Conservation (phyloP, 2,797 vertebrate species). For the Gadopsis marmoratus region DNA sequence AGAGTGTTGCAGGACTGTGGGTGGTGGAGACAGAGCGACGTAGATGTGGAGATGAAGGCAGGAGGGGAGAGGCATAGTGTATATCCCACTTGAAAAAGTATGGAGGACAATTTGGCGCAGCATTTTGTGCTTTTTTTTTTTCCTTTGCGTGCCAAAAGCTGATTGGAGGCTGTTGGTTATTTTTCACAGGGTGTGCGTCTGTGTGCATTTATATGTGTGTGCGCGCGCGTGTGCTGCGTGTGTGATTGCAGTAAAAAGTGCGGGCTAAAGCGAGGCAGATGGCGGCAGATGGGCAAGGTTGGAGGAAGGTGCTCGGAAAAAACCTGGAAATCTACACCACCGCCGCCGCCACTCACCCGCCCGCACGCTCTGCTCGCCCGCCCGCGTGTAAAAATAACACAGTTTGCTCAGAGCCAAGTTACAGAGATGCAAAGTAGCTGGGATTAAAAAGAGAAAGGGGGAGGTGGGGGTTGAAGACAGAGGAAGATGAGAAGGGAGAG, state of each 20-base stretch:
- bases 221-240: slow-evolving; percentile 73
- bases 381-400: slow-evolving; percentile 98
- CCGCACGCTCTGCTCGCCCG: slow-evolving; percentile 80
- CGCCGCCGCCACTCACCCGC: slow-evolving; percentile 82
- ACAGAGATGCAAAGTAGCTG: slow-evolving; percentile 90
- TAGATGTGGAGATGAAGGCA: slow-evolving; percentile 75
- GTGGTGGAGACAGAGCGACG: slow-evolving; percentile 67
- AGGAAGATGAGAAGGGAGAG: slow-evolving; percentile 75
- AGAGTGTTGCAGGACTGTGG: slow-evolving; percentile 71
- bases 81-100: slow-evolving; percentile 91
- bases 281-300: slow-evolving; percentile 99
- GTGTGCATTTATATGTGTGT: slow-evolving; percentile 33
- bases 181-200: slow-evolving; percentile 94
- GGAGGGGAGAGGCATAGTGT: slow-evolving; percentile 70
- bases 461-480: slow-evolving; percentile 66
- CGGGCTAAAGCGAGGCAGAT: slow-evolving; percentile 99
- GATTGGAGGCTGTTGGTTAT: slow-evolving; percentile 99
- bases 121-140: slow-evolving; percentile 90
- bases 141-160: slow-evolving; percentile 97
- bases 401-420: slow-evolving; percentile 93
- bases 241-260: slow-evolving; percentile 98
- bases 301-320: slow-evolving; percentile 97
- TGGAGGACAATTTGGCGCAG: slow-evolving; percentile 97
- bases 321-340: slow-evolving; percentile 98
- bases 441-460: slow-evolving; percentile 83